Conservation (phyloP, 1,140 invertebrate species). For the Eulimnadia texana region DNA sequence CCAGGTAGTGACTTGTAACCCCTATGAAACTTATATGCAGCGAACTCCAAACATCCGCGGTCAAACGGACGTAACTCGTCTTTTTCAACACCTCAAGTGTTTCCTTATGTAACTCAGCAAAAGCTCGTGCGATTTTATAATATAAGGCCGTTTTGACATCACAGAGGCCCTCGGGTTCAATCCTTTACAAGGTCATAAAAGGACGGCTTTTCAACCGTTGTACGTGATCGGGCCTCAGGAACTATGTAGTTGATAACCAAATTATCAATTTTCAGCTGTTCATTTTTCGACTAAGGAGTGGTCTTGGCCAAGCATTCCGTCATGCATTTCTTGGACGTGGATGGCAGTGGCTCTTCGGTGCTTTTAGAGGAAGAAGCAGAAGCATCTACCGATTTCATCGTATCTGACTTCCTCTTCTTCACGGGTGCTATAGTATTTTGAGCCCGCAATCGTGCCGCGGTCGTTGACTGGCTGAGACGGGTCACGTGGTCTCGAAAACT, state of each 20-base stretch:
- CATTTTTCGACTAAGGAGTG: background rate
- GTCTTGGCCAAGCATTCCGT: background rate
- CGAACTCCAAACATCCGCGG: conserved; percentile 1
- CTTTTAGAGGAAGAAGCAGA: no score
- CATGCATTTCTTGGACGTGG: background rate
- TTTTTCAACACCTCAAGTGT: background rate
- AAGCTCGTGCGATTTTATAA: background rate
- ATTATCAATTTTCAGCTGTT: background rate
- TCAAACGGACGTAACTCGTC: background rate
- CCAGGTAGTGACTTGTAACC: background rate
- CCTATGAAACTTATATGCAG: conserved; percentile 4
- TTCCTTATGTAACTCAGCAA: background rate
- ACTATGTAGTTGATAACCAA: background rate
- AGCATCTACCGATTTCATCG: no score
- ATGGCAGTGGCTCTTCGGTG: no score
- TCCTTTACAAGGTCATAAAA: background rate
- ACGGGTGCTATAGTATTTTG: no score
- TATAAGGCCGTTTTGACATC: background rate
- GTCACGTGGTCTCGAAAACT: no score
- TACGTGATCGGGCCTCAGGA: background rate
- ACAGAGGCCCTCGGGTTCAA: conserved; percentile 1
- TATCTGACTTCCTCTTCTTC: no score
- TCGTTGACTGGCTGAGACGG: no score
- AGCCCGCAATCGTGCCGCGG: no score
- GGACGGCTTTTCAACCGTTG: background rate